Conservation (phyloP, 2,113 vertebrate species). For the Cephalopterus ornatus region DNA sequence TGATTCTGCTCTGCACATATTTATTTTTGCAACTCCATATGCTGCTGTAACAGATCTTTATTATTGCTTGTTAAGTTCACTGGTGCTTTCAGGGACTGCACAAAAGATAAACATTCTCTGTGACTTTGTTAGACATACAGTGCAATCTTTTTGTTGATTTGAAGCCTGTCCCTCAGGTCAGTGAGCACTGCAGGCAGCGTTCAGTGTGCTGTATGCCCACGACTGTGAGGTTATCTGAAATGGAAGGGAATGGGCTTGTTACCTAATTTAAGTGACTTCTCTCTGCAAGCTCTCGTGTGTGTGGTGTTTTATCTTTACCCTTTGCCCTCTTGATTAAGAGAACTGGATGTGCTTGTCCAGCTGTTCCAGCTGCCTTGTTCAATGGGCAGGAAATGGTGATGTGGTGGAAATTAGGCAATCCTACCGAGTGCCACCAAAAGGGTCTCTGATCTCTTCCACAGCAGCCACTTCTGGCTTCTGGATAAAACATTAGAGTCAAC, state of each 20-base stretch:
- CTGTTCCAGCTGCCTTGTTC: slow-evolving; percentile 70
- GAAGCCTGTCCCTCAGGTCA: background rate
- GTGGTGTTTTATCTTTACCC: background rate
- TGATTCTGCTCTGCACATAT: background rate
- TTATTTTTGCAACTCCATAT: slow-evolving; percentile 47
- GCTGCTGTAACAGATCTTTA: background rate
- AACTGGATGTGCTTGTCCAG: slow-evolving; percentile 52
- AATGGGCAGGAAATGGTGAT: slow-evolving; percentile 83
- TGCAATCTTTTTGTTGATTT: background rate
- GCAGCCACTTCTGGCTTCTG: slow-evolving; percentile 24
- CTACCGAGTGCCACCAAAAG: slow-evolving; percentile 56
- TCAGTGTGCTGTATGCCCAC: background rate
- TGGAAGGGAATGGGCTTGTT: background rate
- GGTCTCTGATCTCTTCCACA: slow-evolving; percentile 38
- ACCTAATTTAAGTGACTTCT: background rate
- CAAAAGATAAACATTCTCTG: slow-evolving; percentile 30
- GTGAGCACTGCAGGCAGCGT: background rate
- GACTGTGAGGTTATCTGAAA: background rate
- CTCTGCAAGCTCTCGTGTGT: background rate
- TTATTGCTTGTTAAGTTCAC: slow-evolving; percentile 2
- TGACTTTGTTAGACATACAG: background rate
- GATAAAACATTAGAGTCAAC: background rate
- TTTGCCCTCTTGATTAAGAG: background rate
- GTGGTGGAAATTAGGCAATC: slow-evolving; percentile 82
- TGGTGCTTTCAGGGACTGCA: background rate